Evolutionary conservation across 2,113 vertebrate genomes (phyloP).

Genomic region (Opisthocomus hoazin): DNA sequence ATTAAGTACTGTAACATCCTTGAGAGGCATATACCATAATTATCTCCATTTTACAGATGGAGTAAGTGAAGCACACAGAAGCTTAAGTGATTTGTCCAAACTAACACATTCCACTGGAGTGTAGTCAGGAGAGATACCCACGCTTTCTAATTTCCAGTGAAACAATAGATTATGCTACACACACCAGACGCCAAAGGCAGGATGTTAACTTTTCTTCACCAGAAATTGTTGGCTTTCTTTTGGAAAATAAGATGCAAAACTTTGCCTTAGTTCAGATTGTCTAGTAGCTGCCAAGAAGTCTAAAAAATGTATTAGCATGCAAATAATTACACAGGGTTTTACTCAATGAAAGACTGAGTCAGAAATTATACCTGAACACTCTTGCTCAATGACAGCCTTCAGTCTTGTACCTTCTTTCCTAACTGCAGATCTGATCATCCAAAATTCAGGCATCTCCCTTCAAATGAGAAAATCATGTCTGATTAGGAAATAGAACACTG

Average conservation of each 20-base stretch:
- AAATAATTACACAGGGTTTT: background rate
- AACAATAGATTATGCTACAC: constrained; percentile 30
- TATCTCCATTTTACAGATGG: constrained; percentile 55
- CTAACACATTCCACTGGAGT: constrained; percentile 32
- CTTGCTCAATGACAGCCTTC: background rate
- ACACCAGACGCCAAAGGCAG: constrained; percentile 14
- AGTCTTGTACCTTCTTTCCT: background rate
- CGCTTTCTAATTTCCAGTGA: background rate
- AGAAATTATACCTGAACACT: background rate
- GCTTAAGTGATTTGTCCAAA: constrained; percentile 53
- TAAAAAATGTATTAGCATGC: background rate
- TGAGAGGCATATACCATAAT: constrained; percentile 56
- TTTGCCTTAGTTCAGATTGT: background rate
- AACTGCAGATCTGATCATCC: background rate
- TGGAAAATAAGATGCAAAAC: constrained; percentile 27
- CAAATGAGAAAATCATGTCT: background rate
- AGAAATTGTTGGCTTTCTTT: constrained; percentile 5
- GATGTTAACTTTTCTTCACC: background rate
- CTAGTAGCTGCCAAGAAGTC: background rate
- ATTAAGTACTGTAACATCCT: constrained; percentile 50
- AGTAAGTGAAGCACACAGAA: constrained; percentile 50
- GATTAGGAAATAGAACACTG: background rate
- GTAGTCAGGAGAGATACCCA: constrained; percentile 30
- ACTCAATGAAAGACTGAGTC: background rate
- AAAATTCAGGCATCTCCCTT: background rate